Base-by-base conservation (phyloP, 2,113 vertebrate genomes). In the Vidua chalybeata region DNA sequence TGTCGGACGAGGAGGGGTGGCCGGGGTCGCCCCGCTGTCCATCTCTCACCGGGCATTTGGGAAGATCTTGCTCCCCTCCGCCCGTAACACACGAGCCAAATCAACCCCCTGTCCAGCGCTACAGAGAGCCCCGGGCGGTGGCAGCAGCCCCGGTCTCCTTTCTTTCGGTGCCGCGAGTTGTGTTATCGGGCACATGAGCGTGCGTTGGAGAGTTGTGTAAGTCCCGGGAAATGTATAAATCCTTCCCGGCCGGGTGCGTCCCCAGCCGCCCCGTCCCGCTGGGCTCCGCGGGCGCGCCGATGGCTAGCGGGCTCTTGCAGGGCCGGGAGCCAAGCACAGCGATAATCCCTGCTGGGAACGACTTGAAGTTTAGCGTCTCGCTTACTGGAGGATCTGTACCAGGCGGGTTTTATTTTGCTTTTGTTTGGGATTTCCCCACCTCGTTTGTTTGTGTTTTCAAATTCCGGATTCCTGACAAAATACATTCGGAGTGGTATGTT, bases 391-490 rank as follows among this genome's bases (percentile, higher is more conserved):
- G 58, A 48, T 48, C 73, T 87, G 28, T 26, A 56, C 35, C 84
- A 77, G 84, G 63, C 49, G 73, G 68, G 46, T 61, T 91, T 84
- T 81, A 66, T 56, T 95, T 92, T 67, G 69, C n/a, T 82, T 95
- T 92, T 48, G 64, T 90, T 84, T 81, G 64, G 51, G 64, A 69
- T 61, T 87, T 7, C 15, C 35, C 33, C 13, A 67, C 9, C n/a
- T 22, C 9, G 11, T 56, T 81, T 90, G 49, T 28, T 83, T 64
- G 39, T 51, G n/a, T 75, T 88, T 82, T 67, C 67, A 35, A 9
- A 92, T 79, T 54, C 51, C 43, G 14, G 24, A 15, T 87, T 74
- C 71, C 43, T 52, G 52, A 55, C 61, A 37, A 55, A 54, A 90
- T 41, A 28, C 31, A 26, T 30, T 82, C 15, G 18, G 33, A 41